Base-by-base conservation (phyloP, 2,888 invertebrate genomes). In the Arctia plantaginis region DNA sequence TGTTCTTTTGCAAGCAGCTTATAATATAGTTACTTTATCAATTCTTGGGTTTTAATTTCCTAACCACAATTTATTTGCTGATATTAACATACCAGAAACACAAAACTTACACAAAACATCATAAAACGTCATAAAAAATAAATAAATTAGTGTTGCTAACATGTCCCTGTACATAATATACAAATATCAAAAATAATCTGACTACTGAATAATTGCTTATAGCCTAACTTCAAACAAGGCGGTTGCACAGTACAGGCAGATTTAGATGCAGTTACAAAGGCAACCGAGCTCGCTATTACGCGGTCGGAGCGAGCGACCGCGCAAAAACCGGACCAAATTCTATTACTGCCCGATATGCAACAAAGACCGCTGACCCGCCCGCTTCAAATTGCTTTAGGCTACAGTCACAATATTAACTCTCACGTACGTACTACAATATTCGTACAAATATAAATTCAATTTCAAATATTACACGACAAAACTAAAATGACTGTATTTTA, bases 301-400 rank as follows among this genome's bases (percentile, higher is more conserved):
- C 90, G 92, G 92, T 88, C 79, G 77, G 87, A 89, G 89, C 90
- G 89, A 89, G 87, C 89, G 89, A 90, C 92, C 92, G 89, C 93
- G 93, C 94, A 95, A 95, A 95, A 95, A 95, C 94, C 94, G 93
- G 87, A 91, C 94, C 93, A 94, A 95, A 95, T 95, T 95, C 95
- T 95, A 95, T 95, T 95, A 95, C 94, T 90, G 90, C 87, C 91
- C 93, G 93, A 95, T 95, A 95, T 94, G 93, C 95, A 95, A 95
- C 95, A 95, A 95, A 95, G 95, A 94, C 94, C 95, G 90, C 93
- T 90, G 90, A 88, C 87, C 90, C 88, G 89, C 91, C 91, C 92
- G 93, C 90, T 91, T 90, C 92, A 94, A 95, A 95, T 95, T 95
- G 95, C 95, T 95, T 94, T 95, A 95, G 91, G 93, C 92, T 92